These are phyloP conservation scores for Papilio helenus DNA, from an alignment of 1,140 invertebrate genomes.

Conservation along the genomic window DNA sequence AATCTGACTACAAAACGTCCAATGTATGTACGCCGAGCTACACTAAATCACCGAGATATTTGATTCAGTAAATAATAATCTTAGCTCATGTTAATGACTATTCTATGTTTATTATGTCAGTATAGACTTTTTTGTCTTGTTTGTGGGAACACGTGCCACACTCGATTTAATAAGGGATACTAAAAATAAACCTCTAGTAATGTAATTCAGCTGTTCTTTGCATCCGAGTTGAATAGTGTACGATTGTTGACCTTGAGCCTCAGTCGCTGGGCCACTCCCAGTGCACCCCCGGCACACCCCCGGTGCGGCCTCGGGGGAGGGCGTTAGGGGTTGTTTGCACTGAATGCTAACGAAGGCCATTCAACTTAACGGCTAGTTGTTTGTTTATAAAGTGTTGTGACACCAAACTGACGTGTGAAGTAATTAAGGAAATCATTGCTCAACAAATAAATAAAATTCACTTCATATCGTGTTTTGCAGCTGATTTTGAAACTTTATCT, in stretches of 20 bases:
- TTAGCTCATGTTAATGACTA: too few relatives aligned
- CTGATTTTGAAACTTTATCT: too few relatives aligned
- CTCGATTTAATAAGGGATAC: neutral
- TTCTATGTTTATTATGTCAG: neutral
- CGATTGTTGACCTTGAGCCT: conserved; percentile 1
- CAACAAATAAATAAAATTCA: too few relatives aligned
- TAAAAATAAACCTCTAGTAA: neutral
- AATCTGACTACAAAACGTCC: too few relatives aligned
- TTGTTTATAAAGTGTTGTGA: neutral
- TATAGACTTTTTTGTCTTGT: neutral
- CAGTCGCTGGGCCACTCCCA: neutral
- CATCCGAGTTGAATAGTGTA: too few relatives aligned
- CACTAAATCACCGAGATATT: too few relatives aligned
- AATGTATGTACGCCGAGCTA: too few relatives aligned
- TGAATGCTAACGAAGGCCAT: neutral
- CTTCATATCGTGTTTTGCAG: too few relatives aligned
- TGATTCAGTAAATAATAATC: too few relatives aligned
- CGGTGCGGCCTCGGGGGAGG: neutral
- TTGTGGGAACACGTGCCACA: too few relatives aligned
- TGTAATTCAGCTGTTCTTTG: neutral
- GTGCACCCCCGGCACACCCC: neutral
- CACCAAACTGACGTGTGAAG: too few relatives aligned
- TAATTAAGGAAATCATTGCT: too few relatives aligned
- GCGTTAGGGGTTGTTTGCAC: conserved; percentile 9
- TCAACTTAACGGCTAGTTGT: neutral